Conservation (phyloP, 2,113 vertebrate genomes). For the Patagioenas fasciata region DNA sequence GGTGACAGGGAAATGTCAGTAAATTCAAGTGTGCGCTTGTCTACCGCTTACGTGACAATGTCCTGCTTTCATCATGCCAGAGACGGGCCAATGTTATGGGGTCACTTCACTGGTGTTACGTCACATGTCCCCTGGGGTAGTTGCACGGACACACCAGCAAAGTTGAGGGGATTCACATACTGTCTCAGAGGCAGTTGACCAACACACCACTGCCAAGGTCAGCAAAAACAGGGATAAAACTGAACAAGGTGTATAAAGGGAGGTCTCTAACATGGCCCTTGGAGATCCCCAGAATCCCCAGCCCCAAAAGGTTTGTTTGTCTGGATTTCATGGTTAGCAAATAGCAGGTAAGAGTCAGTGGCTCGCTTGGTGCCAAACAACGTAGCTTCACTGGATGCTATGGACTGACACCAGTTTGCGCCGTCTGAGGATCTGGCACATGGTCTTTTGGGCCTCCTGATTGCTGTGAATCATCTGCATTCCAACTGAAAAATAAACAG, state of each 20-base stretch:
- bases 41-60: not conserved
- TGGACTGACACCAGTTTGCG: not conserved
- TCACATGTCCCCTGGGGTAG: not conserved
- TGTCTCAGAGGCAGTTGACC: not conserved
- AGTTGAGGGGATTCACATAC: not conserved
- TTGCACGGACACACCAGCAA: not conserved
- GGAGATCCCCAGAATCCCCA: not conserved
- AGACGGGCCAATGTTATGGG: not conserved
- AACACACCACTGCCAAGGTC: not conserved
- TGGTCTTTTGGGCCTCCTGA: not conserved
- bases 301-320: not conserved
- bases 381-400: not conserved
- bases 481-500: not conserved
- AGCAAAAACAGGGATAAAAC: not conserved
- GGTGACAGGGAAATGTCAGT: slow-evolving; percentile 8
- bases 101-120: not conserved
- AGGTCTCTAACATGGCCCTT: not conserved
- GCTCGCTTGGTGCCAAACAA: fast-evolving
- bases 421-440: fast-evolving
- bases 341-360: not conserved
- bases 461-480: not conserved
- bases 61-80: slow-evolving; percentile 1
- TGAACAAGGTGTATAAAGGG: not conserved
- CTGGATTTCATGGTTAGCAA: not conserved
- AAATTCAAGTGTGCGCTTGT: not conserved